Conservation (phyloP, 2,888 invertebrate genomes). For the Petrolisthes cinctipes region DNA sequence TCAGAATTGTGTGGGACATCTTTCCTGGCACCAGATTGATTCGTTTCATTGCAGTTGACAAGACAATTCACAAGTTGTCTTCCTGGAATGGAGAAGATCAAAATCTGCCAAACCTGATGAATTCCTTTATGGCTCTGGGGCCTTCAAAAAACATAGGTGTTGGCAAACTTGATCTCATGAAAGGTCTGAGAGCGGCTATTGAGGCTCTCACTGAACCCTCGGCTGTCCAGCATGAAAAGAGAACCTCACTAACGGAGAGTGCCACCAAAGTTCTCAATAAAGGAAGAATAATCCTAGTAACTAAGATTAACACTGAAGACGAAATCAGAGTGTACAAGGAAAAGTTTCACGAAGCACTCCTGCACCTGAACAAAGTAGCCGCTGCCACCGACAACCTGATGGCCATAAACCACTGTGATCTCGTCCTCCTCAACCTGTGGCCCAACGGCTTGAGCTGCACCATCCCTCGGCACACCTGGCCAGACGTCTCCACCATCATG, state of each 20-base stretch:
- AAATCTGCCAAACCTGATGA: conserved; percentile 77
- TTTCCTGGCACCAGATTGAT: conserved; percentile 90
- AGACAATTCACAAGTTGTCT: conserved; percentile 82
- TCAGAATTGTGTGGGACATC: conserved; percentile 90
- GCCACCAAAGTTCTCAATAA: conserved; percentile 74
- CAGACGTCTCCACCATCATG: conserved; percentile 66
- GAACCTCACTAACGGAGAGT: conserved; percentile 72
- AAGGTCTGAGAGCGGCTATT: conserved; percentile 74
- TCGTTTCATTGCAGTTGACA: conserved; percentile 77
- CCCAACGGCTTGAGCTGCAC: conserved; percentile 84
- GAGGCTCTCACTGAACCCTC: conserved; percentile 87
- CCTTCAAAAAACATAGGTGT: conserved; percentile 51
- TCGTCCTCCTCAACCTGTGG: conserved; percentile 89
- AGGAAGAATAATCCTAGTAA: conserved; percentile 91
- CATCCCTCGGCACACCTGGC: conserved; percentile 79
- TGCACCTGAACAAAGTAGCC: conserved; percentile 83
- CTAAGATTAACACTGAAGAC: conserved; percentile 87
- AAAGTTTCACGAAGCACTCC: conserved; percentile 84
- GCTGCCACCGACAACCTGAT: conserved; percentile 77
- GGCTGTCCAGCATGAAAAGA: conserved; percentile 78
- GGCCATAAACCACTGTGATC: conserved; percentile 87
- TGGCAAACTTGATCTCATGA: conserved; percentile 51
- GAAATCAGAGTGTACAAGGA: conserved; percentile 89
- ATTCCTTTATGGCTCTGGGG: conserved; percentile 58
- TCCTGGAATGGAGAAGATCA: conserved; percentile 87